Base-by-base conservation (phyloP, 2,888 invertebrate genomes). In the Xylota sylvarum region DNA sequence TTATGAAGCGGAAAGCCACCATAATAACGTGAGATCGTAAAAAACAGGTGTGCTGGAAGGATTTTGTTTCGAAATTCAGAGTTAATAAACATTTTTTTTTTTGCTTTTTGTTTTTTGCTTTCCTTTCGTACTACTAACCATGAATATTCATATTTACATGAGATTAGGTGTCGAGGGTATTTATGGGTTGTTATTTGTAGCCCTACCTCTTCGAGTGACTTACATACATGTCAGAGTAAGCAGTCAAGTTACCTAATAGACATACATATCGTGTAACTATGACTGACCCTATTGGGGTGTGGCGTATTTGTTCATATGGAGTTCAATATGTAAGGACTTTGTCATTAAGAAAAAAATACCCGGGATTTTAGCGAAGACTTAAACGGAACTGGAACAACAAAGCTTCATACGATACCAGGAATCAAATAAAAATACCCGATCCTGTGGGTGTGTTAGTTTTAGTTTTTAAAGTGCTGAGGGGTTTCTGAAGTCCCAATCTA, bases 91-190 rank as follows among this genome's bases (percentile, higher is more conserved):
- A 7, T 37, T 58, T 58, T 56, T 56, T 56, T 32, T 30, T 19
- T 32, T 2, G 4, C 7, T 2, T 35, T 56, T 14, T n/a, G 12
- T 12, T 17, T 7, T 4, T 14, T 4, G 35, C 30, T 19, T 35
- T 17, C 3, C 23, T 1, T 23, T 23, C 23, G 9, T 5, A 6
- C 10, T 40, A 12, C 3, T 37, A 19, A n/a, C 37, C 6, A 60
- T 40, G 60, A 60, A 60, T 60, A 40, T 58, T 58, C 17, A 58
- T 58, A 37, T 40, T 60, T 40, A 40, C 40, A 37, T n/a, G 23
- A n/a, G 60, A 60, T 40, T 40, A 40, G 60, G 60, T 60, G 60
- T 40, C 40, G 23, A 23, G n/a, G 40, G n/a, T 35, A 60, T 60
- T 60, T 60, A 60, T 56, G 56, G 14, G 35, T 10, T 56, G 14